Evolutionary conservation across 53 echinoderm and acorn worm species (phyloP), one percentile per base, ranked within the genome.

Genomic region (Stichopus horrens): DNA sequence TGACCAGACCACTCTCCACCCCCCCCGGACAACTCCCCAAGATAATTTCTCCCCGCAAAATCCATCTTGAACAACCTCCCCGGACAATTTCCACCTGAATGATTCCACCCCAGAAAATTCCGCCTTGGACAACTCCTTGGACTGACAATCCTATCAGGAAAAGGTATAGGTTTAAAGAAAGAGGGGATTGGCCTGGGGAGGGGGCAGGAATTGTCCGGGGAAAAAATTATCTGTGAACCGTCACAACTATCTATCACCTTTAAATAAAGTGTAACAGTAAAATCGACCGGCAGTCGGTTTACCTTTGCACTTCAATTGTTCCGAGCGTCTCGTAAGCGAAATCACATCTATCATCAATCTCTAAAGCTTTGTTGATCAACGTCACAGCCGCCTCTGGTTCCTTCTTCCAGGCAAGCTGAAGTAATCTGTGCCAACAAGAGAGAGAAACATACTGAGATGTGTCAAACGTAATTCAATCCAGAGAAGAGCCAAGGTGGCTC

Each of bases 271-370:
- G 0, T 37, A 37, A 37, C 0, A 37, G 37, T 37, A 37, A 2
- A 1, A 37, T 37, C 37, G 1, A 37, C 37, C 37, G 1, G n/a
- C 13, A 67, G n/a, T n/a, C 22, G 37, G 1, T 52, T 86, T 91
- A 97, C 97, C 97, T 94, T 87, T 97, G 97, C 21, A 97, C 97
- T 93, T 97, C 97, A 81, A 97, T 97, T 23, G 97, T 97, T 59
- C 97, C 97, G 7, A 97, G 93, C 8, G 97, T 97, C 83, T 97
- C 97, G 81, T 93, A 97, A 0, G 97, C 97, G 92, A 97, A 97
- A 93, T 97, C 97, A 92, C 97, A 97, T 76, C 94, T 95, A 74
- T 87, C 92, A 83, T 97, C 97, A 54, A 97, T 97, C 55, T 94
- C 94, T 55, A 97, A 53, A 3, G 97, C 97, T 90, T 97, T 95